Percentiles rank a stretch among this genome's conserved stretches.
Conservation (phyloP, 2,113 vertebrate genomes). For the Leptobrachium ailaonicum region DNA sequence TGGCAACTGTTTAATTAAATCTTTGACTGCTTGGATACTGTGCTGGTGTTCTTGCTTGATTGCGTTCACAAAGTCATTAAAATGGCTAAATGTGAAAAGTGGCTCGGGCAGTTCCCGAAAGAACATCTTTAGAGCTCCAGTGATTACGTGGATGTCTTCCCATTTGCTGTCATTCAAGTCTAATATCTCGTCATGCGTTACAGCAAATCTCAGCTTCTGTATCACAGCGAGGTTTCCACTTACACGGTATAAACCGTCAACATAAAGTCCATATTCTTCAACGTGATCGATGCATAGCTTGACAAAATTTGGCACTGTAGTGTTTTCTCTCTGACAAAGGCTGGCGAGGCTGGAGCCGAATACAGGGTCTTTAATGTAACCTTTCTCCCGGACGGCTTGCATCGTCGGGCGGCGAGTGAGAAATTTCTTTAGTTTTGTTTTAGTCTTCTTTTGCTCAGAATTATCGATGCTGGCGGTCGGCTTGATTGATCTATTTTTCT, state of each 20-base stretch:
- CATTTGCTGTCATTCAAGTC: slow-evolving; percentile 92
- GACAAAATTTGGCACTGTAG: slow-evolving; percentile 91
- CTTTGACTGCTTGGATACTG: slow-evolving; percentile 82
- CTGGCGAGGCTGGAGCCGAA: slow-evolving; percentile 91
- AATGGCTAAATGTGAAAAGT: slow-evolving; percentile 88
- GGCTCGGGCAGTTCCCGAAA: slow-evolving; percentile 96
- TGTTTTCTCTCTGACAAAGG: slow-evolving; percentile 90
- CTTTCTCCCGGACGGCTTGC: slow-evolving; percentile 95
- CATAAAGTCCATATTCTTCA: slow-evolving; percentile 83
- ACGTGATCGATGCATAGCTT: slow-evolving; percentile 92
- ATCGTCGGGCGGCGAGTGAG: slow-evolving; percentile 90
- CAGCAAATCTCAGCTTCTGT: slow-evolving; percentile 94
- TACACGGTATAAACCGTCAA: slow-evolving; percentile 93
- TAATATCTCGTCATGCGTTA: slow-evolving; percentile 93
- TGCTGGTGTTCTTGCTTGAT: slow-evolving; percentile 94
- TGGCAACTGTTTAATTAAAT: slow-evolving; percentile 91
- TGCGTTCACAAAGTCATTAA: slow-evolving; percentile 91
- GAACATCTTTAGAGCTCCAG: slow-evolving; percentile 97
- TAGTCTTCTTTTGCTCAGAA: slow-evolving; percentile 95
- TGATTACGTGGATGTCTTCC: slow-evolving; percentile 97
- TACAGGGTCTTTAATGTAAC: slow-evolving; percentile 98
- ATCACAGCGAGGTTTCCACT: slow-evolving; percentile 97
- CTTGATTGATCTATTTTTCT: slow-evolving; percentile 86
- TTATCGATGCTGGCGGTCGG: slow-evolving; percentile 81
- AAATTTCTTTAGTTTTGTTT: slow-evolving; percentile 96